Evolutionary conservation across 2,797 vertebrate genomes (phyloP), one percentile per base, ranked within the genome.

Genomic region (Argyrosomus regius): DNA sequence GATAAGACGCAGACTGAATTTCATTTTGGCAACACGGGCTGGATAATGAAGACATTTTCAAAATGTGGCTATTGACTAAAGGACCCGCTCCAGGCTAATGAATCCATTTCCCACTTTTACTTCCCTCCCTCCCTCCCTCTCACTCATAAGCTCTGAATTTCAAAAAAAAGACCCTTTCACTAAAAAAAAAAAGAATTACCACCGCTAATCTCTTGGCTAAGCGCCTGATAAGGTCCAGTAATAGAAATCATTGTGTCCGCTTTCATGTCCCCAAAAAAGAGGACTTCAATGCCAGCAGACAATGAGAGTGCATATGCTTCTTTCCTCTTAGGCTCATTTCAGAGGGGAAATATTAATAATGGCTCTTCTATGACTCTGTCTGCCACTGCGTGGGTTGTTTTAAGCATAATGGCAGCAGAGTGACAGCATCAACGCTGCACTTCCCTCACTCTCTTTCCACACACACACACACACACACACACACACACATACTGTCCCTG

Each of bases 161-260:
- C 16, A 39, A 45, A 45, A 45, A 78, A 83, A 76, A 35, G 60
- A 85, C 60, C 48, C 81, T 85, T 80, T 52, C 56, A 50, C 70
- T 52, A 63, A 80, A 82, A 80, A 82, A 60, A 39, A 12, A 72
- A 50, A 85, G 78, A 88, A 87, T 91, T 89, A 89, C 83, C 75
- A 64, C 13, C 17, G 24, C 77, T 90, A 90, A 90, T 92, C 85
- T 85, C 71, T 64, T 69, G 64, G 78, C 78, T 88, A 77, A 89
- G 78, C 7, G 76, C 81, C 72, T 80, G 91, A 92, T 90, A 91
- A 87, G 72, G 85, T 80, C 81, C 65, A 2, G 41, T 92, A 91
- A 91, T 92, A 91, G 83, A 90, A 92, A 92, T 84, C 46, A 83
- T 65, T 81, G 68, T 82, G 86, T 84, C 52, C 3, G 24, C 86